phyloP scores from a whole-genome alignment of 2,113 vertebrate genomes.

The Nycticorax nycticorax region DNA sequence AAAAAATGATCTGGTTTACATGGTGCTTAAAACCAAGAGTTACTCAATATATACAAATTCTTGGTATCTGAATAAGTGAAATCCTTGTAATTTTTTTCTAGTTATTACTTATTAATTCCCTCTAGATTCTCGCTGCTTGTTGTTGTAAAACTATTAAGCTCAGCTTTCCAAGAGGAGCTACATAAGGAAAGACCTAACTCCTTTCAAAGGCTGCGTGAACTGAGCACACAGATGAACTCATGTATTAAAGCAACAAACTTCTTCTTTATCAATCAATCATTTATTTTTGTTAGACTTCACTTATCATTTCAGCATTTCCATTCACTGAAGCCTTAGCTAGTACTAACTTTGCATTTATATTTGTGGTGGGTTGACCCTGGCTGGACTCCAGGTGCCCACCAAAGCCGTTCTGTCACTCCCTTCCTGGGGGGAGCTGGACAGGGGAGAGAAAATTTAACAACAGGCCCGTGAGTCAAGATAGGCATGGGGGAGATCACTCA shows the following conservation, averaged over 20 bases:
- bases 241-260: not conserved
- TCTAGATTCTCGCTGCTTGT: not conserved
- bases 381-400: not conserved
- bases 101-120: not conserved
- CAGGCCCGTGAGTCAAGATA: not conserved
- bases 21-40: not conserved
- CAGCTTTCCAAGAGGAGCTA: not conserved
- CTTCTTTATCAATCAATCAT: not conserved
- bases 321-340: not conserved
- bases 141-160: not conserved
- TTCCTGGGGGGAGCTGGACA: not conserved
- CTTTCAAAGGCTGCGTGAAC: not conserved
- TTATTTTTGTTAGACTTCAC: not conserved
- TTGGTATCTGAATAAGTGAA: not conserved
- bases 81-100: not conserved
- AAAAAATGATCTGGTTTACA: not conserved
- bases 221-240: not conserved
- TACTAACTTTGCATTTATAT: not conserved
- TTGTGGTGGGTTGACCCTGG: too few relatives aligned
- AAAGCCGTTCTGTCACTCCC: not conserved
- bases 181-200: not conserved
- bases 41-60: not conserved
- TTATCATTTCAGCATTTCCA: not conserved
- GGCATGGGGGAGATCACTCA: not conserved
- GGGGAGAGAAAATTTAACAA: not conserved